A percentile compares a stretch with the other conserved stretches of the same genome.
These are phyloP conservation scores for Petrosia ficiformis DNA, from an alignment of 37 sponge, comb jelly and placozoan species.

Conservation along the genomic window DNA sequence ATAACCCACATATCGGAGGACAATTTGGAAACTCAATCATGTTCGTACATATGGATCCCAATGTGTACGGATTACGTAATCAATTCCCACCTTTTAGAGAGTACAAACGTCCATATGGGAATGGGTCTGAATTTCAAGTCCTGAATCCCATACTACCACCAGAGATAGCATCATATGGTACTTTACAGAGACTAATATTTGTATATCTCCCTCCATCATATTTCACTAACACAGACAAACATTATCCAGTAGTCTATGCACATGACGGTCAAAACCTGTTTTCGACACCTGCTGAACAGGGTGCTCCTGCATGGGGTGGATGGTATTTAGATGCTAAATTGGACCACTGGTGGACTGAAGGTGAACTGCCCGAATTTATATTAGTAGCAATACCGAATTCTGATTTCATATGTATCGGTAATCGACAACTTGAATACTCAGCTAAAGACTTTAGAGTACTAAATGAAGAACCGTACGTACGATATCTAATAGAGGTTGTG, in stretches of 20 bases:
- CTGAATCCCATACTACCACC: conserved; percentile 36
- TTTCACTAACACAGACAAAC: neutral
- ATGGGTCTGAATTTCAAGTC: conserved; percentile 55
- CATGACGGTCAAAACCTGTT: conserved; percentile 88
- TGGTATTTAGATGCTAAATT: conserved; percentile 76
- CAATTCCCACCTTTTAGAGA: conserved; percentile 49
- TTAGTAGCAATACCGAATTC: conserved; percentile 83
- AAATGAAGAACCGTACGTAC: conserved; percentile 47
- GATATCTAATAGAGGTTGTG: conserved; percentile 70
- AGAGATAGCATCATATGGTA: conserved; percentile 44
- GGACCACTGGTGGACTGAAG: conserved; percentile 76
- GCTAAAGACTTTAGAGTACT: conserved; percentile 44
- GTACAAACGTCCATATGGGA: conserved; percentile 39
- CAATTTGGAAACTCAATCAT: conserved; percentile 79
- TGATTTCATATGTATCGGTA: conserved; percentile 80
- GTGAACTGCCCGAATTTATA: conserved; percentile 72
- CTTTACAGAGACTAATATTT: conserved; percentile 64
- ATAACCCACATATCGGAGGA: conserved; percentile 60
- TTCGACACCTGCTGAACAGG: conserved; percentile 72
- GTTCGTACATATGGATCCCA: conserved; percentile 91
- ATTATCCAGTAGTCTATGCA: conserved; percentile 81
- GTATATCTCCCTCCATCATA: conserved; percentile 87
- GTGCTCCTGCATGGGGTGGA: conserved; percentile 66
- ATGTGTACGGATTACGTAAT: conserved; percentile 47
- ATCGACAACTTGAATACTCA: conserved; percentile 78